Conservation (phyloP, 1,140 invertebrate genomes). For the Diuraphis noxia region DNA sequence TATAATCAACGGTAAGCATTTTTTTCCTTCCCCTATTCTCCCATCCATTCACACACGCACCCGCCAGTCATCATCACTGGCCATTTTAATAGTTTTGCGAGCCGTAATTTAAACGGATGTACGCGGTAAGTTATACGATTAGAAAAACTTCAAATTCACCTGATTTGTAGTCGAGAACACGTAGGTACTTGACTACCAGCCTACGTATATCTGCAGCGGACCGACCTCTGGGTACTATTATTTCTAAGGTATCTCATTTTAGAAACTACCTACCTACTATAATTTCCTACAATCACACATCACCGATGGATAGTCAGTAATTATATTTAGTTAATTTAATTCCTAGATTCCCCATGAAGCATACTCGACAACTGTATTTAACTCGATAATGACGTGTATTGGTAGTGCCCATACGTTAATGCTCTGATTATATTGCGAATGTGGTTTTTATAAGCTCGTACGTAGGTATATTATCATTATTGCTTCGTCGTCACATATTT, state of each 20-base stretch:
- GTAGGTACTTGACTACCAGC: not conserved
- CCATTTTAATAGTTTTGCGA: not conserved
- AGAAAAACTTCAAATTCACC: conserved; percentile 23
- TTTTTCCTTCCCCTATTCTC: not conserved
- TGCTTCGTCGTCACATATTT: not conserved
- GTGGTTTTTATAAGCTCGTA: not conserved
- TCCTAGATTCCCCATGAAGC: not conserved
- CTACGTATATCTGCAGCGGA: not conserved
- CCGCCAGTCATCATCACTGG: not conserved
- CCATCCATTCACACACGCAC: not conserved
- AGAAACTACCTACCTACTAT: not conserved
- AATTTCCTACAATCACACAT: not conserved
- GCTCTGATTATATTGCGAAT: not conserved
- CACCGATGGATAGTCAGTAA: not conserved
- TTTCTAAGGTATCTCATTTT: not conserved
- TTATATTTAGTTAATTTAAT: conserved; percentile 30
- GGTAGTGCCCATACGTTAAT: not conserved
- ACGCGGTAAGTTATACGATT: not conserved
- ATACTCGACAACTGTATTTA: not conserved
- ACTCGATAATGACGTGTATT: not conserved
- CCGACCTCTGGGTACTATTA: not conserved
- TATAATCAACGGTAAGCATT: not conserved
- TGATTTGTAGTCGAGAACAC: conserved; percentile 31
- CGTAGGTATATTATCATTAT: not conserved
- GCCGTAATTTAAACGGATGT: not conserved